Conservation (phyloP, 2,113 vertebrate genomes). For the Spheniscus mendiculus region DNA sequence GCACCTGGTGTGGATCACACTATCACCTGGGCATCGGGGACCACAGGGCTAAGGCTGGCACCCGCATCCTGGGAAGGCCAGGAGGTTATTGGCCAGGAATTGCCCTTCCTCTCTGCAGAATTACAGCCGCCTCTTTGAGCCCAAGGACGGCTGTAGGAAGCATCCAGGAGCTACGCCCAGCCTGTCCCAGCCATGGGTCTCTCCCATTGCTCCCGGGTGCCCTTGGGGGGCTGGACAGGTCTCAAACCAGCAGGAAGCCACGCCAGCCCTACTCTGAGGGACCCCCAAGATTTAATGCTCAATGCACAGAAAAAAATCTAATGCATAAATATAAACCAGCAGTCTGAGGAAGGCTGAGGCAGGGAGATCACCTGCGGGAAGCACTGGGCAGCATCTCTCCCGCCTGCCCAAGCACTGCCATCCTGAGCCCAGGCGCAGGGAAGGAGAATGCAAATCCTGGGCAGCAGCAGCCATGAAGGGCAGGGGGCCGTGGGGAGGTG, state of each 20-base stretch:
- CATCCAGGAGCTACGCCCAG: neutral
- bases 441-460: neutral
- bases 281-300: neutral
- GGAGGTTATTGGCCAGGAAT: neutral
- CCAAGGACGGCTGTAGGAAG: neutral
- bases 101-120: neutral
- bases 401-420: neutral
- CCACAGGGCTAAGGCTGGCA: neutral
- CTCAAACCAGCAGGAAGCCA: neutral
- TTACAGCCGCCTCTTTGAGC: neutral
- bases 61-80: fast-evolving
- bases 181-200: no score
- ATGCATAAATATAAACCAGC: neutral
- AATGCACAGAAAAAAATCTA: neutral
- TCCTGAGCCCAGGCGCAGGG: fast-evolving
- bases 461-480: neutral
- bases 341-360: neutral
- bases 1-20: fast-evolving
- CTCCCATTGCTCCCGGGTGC: neutral
- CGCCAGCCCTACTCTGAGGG: neutral
- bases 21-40: fast-evolving
- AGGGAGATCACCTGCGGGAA: neutral
- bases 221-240: neutral
- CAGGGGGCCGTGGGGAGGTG: neutral
- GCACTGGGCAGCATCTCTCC: neutral